Evolutionary conservation across 2,113 vertebrate genomes (phyloP).

Genomic region (Gadus chalcogrammus): DNA sequence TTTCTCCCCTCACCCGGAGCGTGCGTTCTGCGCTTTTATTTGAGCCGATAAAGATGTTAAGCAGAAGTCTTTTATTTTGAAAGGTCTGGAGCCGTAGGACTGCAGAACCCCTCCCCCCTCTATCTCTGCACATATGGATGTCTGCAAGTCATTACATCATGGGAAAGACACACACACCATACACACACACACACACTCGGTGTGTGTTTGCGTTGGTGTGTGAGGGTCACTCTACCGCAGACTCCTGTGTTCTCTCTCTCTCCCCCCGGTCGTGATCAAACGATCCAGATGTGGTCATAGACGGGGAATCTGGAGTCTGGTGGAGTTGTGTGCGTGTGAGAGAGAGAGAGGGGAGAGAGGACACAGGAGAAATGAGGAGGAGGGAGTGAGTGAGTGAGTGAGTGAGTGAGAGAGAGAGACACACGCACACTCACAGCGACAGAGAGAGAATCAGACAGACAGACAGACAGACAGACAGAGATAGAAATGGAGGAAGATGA

Average conservation of each 20-base stretch:
- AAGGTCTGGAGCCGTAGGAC: too few species aligned
- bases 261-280: conserved; percentile 16
- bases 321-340: not conserved
- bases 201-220: too few species aligned
- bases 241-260: conserved; percentile 10
- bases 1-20: too few species aligned
- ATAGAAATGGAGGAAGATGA: too few species aligned
- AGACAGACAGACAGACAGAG: too few species aligned
- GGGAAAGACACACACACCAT: conserved; percentile 17
- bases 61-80: too few species aligned
- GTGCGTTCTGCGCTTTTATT: too few species aligned
- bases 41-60: too few species aligned
- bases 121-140: conserved; percentile 50
- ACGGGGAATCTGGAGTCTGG: conserved; percentile 40
- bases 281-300: conserved; percentile 22
- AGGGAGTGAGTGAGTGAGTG: conserved; percentile 14
- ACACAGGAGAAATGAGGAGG: not conserved
- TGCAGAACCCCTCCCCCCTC: not conserved
- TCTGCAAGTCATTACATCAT: conserved; percentile 51
- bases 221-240: too few species aligned
- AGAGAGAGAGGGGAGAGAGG: conserved; percentile 9
- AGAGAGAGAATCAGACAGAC: too few species aligned
- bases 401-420: not conserved
- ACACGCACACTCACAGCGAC: too few species aligned
- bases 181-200: conserved; percentile 1